Base-by-base conservation (phyloP, 2,797 vertebrate species). In the Sebastes nivosus region DNA sequence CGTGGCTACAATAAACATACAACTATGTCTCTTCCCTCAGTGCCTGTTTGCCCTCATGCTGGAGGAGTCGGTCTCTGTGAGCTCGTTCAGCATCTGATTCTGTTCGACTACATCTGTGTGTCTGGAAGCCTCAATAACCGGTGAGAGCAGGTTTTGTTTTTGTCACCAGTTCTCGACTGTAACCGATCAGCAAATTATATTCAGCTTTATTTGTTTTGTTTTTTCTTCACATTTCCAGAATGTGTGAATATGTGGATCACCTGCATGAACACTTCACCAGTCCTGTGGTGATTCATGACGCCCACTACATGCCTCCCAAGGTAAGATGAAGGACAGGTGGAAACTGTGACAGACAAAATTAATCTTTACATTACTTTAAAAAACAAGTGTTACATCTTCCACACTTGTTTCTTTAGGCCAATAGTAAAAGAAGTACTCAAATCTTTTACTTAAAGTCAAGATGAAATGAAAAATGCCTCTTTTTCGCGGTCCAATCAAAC, bases 161-260 rank as follows among this genome's bases (percentile, higher is more conserved):
- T 11, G 13, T 38, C 29, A 1, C 46, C 22, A 5, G 3, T 11
- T 61, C 58, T 12, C 9, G 3, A 42, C 14, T 11, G 4, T 9
- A 7, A 8, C 27, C 5, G 6, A 42, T 42, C 0, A 4, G 8
- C 12, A 13, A 11, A 12, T 81, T 20, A 61, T 6, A 50, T 52
- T 16, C 6, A 18, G 5, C 3, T 1, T 2, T 8, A 14, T 1
- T 2, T 8, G 18, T 54, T 20, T 29, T 20, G 22, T 16, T 24
- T 67, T 18, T 36, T 12, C 32, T 34, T 34, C 32, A 34, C 13
- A 8, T 18, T 42, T 34, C n/a, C 75, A 98, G 97, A 89, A 96
- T 97, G 96, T 98, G 97, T 67, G 97, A 98, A 73, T 97, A 96
- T 24, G 96, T 97, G 1, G 96, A 97, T 76, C 97, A 98, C 75